These are phyloP conservation scores for Argyrosomus regius DNA, from an alignment of 2,797 vertebrate species.

Conservation along the genomic window DNA sequence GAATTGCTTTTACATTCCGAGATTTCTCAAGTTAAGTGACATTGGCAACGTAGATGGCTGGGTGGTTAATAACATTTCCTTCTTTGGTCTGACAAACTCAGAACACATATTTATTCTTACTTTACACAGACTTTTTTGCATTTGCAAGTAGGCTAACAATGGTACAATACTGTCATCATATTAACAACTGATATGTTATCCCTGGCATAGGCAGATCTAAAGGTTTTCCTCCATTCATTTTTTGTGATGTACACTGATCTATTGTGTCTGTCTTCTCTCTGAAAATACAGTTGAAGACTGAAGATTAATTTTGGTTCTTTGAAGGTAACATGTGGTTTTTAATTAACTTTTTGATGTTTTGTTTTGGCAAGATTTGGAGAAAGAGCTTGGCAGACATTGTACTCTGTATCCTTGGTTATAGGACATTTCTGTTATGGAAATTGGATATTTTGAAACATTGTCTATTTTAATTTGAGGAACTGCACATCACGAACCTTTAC, in stretches of 20 bases:
- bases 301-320: not conserved
- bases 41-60: no score
- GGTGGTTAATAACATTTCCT: no score
- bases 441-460: not conserved
- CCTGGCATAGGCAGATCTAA: not conserved
- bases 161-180: not conserved
- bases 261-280: not conserved
- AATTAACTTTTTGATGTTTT: not conserved
- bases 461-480: not conserved
- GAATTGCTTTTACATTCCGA: no score
- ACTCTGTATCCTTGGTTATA: not conserved
- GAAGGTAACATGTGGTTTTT: slow-evolving; percentile 2
- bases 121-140: no score
- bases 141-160: not conserved
- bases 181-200: not conserved
- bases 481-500: not conserved
- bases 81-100: no score
- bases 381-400: not conserved
- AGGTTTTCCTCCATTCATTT: not conserved
- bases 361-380: not conserved
- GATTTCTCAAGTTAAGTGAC: no score
- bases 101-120: no score
- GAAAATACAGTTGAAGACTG: not conserved
- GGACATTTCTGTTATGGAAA: not conserved
- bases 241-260: not conserved